A percentile compares a stretch with the other conserved stretches of the same genome.
These are phyloP conservation scores for Torymus auratus DNA, from an alignment of 2,888 invertebrate genomes.

Conservation along the genomic window DNA sequence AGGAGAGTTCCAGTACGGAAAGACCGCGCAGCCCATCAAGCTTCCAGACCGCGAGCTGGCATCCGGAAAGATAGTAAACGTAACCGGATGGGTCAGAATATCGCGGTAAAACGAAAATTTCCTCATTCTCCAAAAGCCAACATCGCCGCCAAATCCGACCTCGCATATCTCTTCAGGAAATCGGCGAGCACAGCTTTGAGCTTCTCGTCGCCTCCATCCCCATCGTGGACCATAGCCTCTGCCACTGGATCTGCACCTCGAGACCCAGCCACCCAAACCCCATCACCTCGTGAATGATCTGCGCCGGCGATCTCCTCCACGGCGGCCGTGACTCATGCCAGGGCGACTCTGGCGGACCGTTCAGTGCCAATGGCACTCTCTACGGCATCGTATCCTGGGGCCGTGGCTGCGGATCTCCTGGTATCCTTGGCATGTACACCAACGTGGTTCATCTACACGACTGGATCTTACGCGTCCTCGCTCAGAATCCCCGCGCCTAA, in stretches of 20 bases:
- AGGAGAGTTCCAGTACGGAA: conserved; percentile 43
- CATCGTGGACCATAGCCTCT: too few species aligned
- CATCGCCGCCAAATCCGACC: conserved; percentile 51
- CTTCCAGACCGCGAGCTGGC: conserved; percentile 53
- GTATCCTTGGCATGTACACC: conserved; percentile 73
- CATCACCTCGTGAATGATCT: conserved; percentile 68
- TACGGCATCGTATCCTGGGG: conserved; percentile 74
- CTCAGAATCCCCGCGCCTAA: background rate
- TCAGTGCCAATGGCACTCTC: conserved; percentile 66
- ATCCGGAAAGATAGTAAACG: conserved; percentile 43
- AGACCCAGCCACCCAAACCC: conserved; percentile 37
- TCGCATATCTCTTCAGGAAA: too few species aligned
- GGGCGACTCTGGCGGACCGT: conserved; percentile 73
- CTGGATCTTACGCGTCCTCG: conserved; percentile 63
- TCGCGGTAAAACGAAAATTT: conserved; percentile 61
- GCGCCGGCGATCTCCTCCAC: conserved; percentile 63
- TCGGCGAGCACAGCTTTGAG: too few species aligned
- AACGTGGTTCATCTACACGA: conserved; percentile 66
- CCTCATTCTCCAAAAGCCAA: conserved; percentile 56
- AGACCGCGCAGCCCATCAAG: conserved; percentile 53
- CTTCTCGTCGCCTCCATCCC: too few species aligned
- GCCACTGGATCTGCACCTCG: too few species aligned
- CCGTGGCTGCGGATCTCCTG: conserved; percentile 67
- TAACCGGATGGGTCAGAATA: conserved; percentile 69
- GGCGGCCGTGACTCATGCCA: conserved; percentile 67